Base-by-base conservation (phyloP, 2,797 vertebrate species). In the Phoxinus dragarum region DNA sequence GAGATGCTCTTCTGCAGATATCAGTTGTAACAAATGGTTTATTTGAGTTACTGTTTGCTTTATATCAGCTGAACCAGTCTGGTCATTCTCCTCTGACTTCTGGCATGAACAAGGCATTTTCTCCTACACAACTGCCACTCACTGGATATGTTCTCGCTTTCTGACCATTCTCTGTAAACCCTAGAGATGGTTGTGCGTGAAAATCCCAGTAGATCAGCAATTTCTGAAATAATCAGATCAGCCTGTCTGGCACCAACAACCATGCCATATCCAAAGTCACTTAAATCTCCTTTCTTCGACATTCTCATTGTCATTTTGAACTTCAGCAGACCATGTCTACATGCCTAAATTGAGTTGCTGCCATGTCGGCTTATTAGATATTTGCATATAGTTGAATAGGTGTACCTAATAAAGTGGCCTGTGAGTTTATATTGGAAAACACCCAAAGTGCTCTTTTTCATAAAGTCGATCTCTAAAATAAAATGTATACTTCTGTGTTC, bases 91-190 rank as follows among this genome's bases (percentile, higher is more conserved):
- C 49, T 85, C 82, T 85, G 82, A 87, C 86, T 19, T 80, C 56
- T 80, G 54, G 68, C 67, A 80, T 84, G 44, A 75, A 84, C 82
- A 80, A 87, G 42, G 61, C 47, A 84, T 76, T 84, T 85, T 49
- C 27, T 19, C 54, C 76, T 59, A 74, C 36, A 74, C 75, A 68
- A 56, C 80, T 78, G 86, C 12, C 21, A 2, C 59, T 61, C 56
- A 61, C 10, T 61, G 56, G n/a, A 64, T 64, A 34, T 66, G 2
- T 34, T 31, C 27, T 16, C n/a, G 14, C 16, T 64, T 31, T 66
- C 0, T 5, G 61, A 64, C 61, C 27, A 66, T 66, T 64, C 27
- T 34, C 5, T 66, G 61, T 66, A 66, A 34, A 66, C 64, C 3
- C 64, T 66, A 16, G 27, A 31, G 31, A 17, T 66, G 6, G 6